Percentiles rank a stretch among this genome's conserved stretches.
Evolutionary conservation across 2,113 vertebrate genomes (phyloP).

Genomic region (Cololabis saira): DNA sequence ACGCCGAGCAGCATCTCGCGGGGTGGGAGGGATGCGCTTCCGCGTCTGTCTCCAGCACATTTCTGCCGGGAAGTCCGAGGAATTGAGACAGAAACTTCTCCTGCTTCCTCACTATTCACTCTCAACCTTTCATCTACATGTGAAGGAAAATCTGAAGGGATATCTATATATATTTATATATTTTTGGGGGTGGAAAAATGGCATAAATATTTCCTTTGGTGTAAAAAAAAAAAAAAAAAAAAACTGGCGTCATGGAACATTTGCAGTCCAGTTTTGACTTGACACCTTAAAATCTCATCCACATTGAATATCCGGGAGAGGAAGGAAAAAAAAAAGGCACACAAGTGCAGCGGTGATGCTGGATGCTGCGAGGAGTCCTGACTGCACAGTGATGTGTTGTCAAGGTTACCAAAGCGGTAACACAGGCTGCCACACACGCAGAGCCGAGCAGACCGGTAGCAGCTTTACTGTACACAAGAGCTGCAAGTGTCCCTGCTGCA

Average conservation of each 20-base stretch:
- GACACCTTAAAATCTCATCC: background rate
- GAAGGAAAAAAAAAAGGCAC: background rate
- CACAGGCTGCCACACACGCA: slow-evolving; percentile 27
- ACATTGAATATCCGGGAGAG: background rate
- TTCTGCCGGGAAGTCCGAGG: slow-evolving; percentile 46
- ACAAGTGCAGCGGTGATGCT: slow-evolving; percentile 1
- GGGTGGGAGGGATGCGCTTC: slow-evolving; percentile 25
- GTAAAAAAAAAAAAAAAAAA: no score
- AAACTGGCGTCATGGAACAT: no score
- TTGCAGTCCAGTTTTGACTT: background rate
- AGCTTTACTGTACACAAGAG: no score
- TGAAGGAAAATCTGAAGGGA: no score
- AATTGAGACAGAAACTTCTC: slow-evolving; percentile 58
- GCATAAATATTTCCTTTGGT: no score
- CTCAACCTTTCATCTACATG: background rate
- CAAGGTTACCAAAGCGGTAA: slow-evolving; percentile 75
- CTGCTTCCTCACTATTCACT: slow-evolving; percentile 2
- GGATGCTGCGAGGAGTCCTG: slow-evolving; percentile 27
- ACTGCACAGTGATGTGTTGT: slow-evolving; percentile 66
- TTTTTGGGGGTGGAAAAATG: no score
- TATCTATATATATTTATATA: no score
- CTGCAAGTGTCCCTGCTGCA: no score
- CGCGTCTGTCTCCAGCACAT: slow-evolving; percentile 39
- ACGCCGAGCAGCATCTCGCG: slow-evolving; percentile 26
- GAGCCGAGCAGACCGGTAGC: no score